phyloP scores from a whole-genome alignment of 1,140 invertebrate genomes.

The Teleogryllus occipitalis region DNA sequence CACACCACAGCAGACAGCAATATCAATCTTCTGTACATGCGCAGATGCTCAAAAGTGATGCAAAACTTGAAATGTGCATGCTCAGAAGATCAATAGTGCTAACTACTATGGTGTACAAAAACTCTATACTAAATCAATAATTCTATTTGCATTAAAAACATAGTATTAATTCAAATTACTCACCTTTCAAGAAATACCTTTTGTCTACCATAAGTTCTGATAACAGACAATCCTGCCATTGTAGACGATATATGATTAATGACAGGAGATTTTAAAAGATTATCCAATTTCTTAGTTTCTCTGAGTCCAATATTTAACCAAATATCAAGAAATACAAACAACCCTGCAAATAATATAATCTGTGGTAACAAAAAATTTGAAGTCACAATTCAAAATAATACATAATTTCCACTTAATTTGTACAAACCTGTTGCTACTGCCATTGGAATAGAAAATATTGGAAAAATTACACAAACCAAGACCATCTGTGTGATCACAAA shows the following conservation, averaged over 20 bases:
- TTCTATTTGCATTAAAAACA: background rate
- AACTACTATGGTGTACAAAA: too few species aligned
- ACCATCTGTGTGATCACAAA: conserved; percentile 36
- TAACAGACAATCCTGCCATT: conserved; percentile 29
- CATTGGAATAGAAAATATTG: conserved; percentile 39
- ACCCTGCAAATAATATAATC: conserved; percentile 23
- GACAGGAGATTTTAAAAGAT: conserved; percentile 41
- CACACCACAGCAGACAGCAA: too few species aligned
- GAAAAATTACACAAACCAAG: conserved; percentile 42
- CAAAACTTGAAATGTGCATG: too few species aligned
- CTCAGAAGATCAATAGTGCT: too few species aligned
- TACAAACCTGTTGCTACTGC: conserved; percentile 35
- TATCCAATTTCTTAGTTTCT: conserved; percentile 44
- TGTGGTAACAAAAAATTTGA: background rate
- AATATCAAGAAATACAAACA: conserved; percentile 29
- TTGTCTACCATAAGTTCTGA: conserved; percentile 30
- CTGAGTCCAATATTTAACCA: conserved; percentile 33
- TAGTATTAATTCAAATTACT: background rate
- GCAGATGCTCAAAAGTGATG: too few species aligned
- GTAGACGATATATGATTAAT: conserved; percentile 30
- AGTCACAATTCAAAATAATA: background rate
- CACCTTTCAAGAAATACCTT: conserved; percentile 30
- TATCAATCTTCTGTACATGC: too few species aligned
- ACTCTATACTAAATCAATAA: too few species aligned
- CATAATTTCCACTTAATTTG: background rate